phyloP scores from a whole-genome alignment of 2,113 vertebrate genomes.

The Tachysurus fulvidraco region DNA sequence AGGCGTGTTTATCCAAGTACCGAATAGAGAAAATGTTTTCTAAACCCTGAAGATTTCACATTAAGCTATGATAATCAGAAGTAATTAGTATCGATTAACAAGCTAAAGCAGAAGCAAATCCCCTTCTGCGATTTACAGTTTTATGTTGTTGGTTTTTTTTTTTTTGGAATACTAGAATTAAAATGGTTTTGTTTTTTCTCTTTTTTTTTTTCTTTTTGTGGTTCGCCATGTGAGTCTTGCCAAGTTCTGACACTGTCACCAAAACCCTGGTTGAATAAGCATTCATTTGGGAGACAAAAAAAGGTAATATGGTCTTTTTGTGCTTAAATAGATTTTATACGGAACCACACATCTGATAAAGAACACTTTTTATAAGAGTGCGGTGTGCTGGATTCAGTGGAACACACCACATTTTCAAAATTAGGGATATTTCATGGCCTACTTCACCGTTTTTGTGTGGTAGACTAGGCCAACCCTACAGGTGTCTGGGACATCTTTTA shows the following conservation, averaged over 20 bases:
- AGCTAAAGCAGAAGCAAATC: background rate
- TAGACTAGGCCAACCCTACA: constrained; percentile 48
- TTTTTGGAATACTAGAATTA: background rate
- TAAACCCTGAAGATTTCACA: background rate
- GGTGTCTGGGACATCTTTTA: constrained; percentile 45
- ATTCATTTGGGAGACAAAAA: constrained; percentile 3
- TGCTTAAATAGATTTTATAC: constrained; percentile 16
- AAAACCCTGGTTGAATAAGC: background rate
- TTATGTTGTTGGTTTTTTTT: too few relatives aligned
- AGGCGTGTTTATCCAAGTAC: background rate
- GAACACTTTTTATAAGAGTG: constrained; percentile 8
- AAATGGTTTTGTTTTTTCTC: background rate
- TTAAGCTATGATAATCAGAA: background rate
- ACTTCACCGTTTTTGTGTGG: constrained; percentile 36
- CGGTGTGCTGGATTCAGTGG: constrained; percentile 22
- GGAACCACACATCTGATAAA: constrained; percentile 32
- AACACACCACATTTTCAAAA: constrained; percentile 36
- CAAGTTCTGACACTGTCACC: background rate
- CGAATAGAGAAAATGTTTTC: background rate
- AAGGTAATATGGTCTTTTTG: constrained; percentile 12
- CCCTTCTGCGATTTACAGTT: background rate
- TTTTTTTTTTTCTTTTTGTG: too few relatives aligned
- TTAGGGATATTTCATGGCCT: constrained; percentile 43
- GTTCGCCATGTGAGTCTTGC: background rate
- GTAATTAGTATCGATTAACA: background rate